Evolutionary conservation across 1,140 invertebrate species (phyloP), one percentile per base, ranked within the genome.

Genomic region (Caenorhabditis remanei): DNA sequence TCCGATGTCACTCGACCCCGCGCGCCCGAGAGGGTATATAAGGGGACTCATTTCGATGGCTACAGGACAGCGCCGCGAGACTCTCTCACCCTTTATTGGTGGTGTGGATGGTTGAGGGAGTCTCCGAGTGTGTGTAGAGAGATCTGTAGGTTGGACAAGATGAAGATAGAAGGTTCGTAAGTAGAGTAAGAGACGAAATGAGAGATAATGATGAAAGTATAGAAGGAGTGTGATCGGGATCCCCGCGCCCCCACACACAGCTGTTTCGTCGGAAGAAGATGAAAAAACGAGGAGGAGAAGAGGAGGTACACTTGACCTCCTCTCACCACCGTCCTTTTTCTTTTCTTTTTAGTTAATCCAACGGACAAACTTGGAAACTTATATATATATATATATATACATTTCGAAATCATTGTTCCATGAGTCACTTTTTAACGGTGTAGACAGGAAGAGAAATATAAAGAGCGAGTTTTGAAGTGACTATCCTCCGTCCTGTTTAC

Each of bases 21-120:
- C 32, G 32, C 32, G 32, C 32, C n/a, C 46, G n/a, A 40, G 8
- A 5, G 71, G 71, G 71, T 79, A 79, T 79, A 79, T 79, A 79
- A 79, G 71, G 13, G 46, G 40, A 79, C 71, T 79, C 71, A 79
- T 79, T 79, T 79, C 61, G 24, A 63, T 32, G 56, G 56, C 56
- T 58, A 58, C 56, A 19, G 43, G 41, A 11, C 11, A 0, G 0
- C 67, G 19, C 11, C 4, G 43, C 13, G 41, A 32, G 67, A 65
- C 50, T 53, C 50, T 53, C 50, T 53, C 50, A 53, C 50, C 50
- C 9, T 53, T 53, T 16, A 8, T 53, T 53, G 50, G 50, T 53
- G 50, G 50, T 53, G 50, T 53, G 50, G 50, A 53, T 53, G 16
- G 56, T 8, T 8, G n/a, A 21, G 56, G n/a, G 56, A 58, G 56